Evolutionary conservation across 1,140 invertebrate genomes (phyloP), one percentile per base, ranked within the genome.

Genomic region (Uloborus diversus): DNA sequence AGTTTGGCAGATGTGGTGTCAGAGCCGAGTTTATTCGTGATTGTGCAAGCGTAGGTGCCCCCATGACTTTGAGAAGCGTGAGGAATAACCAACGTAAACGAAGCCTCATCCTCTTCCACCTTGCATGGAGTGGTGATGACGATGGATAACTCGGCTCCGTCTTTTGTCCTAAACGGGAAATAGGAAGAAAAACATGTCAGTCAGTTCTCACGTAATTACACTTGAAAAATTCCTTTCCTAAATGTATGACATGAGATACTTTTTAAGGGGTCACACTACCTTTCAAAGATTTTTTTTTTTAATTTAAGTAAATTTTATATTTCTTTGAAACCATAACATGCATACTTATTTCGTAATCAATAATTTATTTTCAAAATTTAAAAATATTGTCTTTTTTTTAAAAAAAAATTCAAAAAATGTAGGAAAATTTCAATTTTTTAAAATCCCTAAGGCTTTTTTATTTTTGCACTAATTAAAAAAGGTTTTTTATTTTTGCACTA

Each of bases 31-130:
- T 68, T 69, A 65, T 84, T 84, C 0, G 73, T 64, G 14, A 82
- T 83, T 2, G 37, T 81, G 35, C 82, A 84, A n/a, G 84, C 84
- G 80, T 89, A 89, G 14, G 84, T 85, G 17, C 88, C 88, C 0
- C 91, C 88, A 68, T 92, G 91, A 25, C 89, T 88, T 1, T 94
- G 89, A 7, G 84, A 82, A 1, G 86, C 79, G 11, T 82, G 65
- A 27, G 86, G 82, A 65, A 92, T 90, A 73, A 96, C 85, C 71
- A 90, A 91, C 85, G 92, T 94, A n/a, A 89, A 88, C 75, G 94
- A 92, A 11, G 93, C 93, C 20, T 92, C 89, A 27, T 92, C 91
- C 9, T 86, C 85, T 83, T 92, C 91, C 1, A 89, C 86, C 25
- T 94, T 90, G 73, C 91, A 90, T 11, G 94, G 89, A 57, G 92